phyloP scores from a whole-genome alignment of 2,113 vertebrate species.

The Actenoides lindsayi region DNA sequence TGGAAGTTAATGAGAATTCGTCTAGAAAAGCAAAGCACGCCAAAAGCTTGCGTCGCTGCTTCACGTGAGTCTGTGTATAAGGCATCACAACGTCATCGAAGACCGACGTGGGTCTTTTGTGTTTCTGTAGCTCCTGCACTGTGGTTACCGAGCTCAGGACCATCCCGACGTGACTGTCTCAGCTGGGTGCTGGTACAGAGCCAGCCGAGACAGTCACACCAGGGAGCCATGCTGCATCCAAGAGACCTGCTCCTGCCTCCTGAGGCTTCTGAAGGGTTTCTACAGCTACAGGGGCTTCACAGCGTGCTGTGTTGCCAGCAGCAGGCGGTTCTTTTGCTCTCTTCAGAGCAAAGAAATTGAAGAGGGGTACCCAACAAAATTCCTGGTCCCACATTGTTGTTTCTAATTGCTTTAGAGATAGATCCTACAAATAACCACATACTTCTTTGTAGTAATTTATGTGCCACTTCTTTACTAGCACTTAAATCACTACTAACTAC shows the following conservation, averaged over 20 bases:
- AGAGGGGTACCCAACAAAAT: not conserved
- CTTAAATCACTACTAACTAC: slow-evolving; percentile 35
- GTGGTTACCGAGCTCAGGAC: not conserved
- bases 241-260: not conserved
- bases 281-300: not conserved
- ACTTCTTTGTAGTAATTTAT: slow-evolving; percentile 12
- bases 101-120: rapidly evolving
- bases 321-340: not conserved
- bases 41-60: not conserved
- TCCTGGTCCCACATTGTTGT: not conserved
- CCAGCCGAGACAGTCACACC: not conserved
- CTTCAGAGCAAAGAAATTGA: not conserved
- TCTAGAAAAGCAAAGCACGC: not conserved
- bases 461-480: slow-evolving; percentile 18
- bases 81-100: rapidly evolving
- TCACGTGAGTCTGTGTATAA: not conserved
- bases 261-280: too few species aligned
- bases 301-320: not conserved
- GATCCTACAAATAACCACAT: not conserved
- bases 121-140: too few species aligned
- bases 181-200: not conserved
- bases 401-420: not conserved
- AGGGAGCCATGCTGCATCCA: not conserved
- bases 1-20: not conserved
- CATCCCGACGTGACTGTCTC: too few species aligned